Evolutionary conservation across 2,113 vertebrate genomes (phyloP), one percentile per base, ranked within the genome.

Genomic region (Plestiodon gilberti): DNA sequence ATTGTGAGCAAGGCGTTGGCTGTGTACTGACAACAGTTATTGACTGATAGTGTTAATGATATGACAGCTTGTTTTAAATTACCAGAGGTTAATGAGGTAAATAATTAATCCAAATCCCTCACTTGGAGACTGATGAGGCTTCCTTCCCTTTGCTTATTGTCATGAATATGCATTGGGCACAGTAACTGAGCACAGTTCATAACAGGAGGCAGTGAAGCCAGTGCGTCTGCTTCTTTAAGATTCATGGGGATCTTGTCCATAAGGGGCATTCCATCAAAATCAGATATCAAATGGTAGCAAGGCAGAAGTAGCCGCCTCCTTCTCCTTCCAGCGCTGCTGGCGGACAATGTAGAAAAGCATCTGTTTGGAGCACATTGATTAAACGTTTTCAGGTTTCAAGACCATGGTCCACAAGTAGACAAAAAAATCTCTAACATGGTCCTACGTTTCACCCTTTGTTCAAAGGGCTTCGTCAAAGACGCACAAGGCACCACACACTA

Each of bases 21-120:
- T 91, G 90, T 67, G 65, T 84, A 93, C 80, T 87, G 89, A 90
- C 81, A 94, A 89, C 81, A 93, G 85, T 87, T 95, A 95, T 81
- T 94, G 93, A 93, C 90, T 95, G 90, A 74, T 7, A 89, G 79
- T 90, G 73, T 91, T 95, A 93, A 94, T 93, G 83, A 88, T 91
- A 92, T 88, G 86, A 88, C 86, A 91, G 57, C 83, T 91, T 91
- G 80, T 90, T 94, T 93, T 83, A 88, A 70, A 92, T 94, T 92
- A 93, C 89, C 20, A 81, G 88, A 90, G 90, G 90, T 92, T 95
- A 95, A 94, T 94, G 91, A 83, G 76, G 88, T 94, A 93, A 94
- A 88, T 89, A 91, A 87, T 81, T 93, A 78, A 81, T 84, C 77
- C 87, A 81, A 91, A 94, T 64, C 83, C 85, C 85, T 90, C 57